Evolutionary conservation across 2,888 invertebrate genomes (phyloP), one percentile per base, ranked within the genome.

Genomic region (Dicranocentrus wangi): DNA sequence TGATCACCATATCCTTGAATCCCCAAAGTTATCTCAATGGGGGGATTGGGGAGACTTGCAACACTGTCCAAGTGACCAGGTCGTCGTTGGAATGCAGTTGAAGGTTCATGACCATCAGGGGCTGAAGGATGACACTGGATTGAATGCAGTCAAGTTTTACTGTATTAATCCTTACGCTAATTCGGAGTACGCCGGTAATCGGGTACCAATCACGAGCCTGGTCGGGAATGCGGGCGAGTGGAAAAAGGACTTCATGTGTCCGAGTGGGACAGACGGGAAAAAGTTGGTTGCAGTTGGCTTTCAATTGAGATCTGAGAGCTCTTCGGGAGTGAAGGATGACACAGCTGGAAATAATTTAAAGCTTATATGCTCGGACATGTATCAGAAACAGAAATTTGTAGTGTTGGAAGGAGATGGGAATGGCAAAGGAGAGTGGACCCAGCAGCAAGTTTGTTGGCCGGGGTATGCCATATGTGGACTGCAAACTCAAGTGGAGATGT

Each of bases 271-370:
- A 7, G 19, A 32, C 8, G 25, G 47, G 28, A 76, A 23, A 1
- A 75, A 68, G 28, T 27, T 69, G 13, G 61, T 72, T 7, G 83
- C 73, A 2, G 76, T 83, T 19, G 83, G 83, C 1, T 83, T 83
- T 51, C 81, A 75, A 39, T 27, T 82, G n/a, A 47, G 80, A 32
- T 78, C 81, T 1, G 83, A 83, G 42, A 73, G 51, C 3, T 55
- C 61, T 8, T 15, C 68, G 43, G 77, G 77, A 17, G 71, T 53
- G n/a, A 51, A 73, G 23, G 83, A 83, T 61, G 83, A 83, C 58
- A 83, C 83, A 1, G 77, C 82, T n/a, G 82, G 82, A 2, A 83
- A 83, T 21, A 83, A 83, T n/a, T 43, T 83, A 42, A 70, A 69
- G n/a, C 25, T 83, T 1, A 25, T 82, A 17, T 83, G 83, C 51